phyloP scores from a whole-genome alignment of 2,888 invertebrate genomes.

The Ophion obscuratus region DNA sequence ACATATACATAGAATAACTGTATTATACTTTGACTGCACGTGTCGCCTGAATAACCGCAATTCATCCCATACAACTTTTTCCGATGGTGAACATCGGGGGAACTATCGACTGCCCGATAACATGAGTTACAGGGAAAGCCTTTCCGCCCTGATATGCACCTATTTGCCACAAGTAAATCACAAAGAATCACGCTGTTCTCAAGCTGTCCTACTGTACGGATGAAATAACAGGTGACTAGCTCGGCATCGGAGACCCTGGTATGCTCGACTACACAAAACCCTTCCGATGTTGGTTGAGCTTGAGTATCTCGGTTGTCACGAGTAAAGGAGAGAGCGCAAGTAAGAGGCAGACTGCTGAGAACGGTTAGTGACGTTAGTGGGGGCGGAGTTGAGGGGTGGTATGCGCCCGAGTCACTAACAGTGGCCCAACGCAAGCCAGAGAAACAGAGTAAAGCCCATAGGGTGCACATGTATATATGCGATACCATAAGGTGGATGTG shows the following conservation, averaged over 20 bases:
- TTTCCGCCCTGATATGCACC: no score
- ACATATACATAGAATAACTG: slow-evolving; percentile 35
- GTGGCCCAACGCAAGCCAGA: background rate
- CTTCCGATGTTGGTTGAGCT: background rate
- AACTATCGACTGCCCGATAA: no score
- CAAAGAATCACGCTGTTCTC: no score
- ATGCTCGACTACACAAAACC: background rate
- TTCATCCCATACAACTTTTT: no score
- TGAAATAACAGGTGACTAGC: background rate
- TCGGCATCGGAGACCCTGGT: background rate
- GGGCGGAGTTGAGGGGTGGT: slow-evolving; percentile 15
- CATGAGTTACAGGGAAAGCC: no score
- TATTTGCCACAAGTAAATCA: no score
- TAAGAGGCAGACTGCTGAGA: background rate
- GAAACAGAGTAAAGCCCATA: background rate
- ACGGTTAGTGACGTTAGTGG: slow-evolving; percentile 11
- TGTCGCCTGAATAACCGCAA: no score
- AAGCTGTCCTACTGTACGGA: no score
- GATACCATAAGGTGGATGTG: background rate
- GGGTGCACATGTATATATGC: background rate
- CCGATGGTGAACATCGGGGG: no score
- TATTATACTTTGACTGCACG: slow-evolving; percentile 16
- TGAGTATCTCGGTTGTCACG: background rate
- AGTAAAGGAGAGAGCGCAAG: background rate
- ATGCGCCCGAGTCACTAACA: slow-evolving; percentile 41